Conservation (phyloP, 2,888 invertebrate species). For the Microctonus hyperodae region DNA sequence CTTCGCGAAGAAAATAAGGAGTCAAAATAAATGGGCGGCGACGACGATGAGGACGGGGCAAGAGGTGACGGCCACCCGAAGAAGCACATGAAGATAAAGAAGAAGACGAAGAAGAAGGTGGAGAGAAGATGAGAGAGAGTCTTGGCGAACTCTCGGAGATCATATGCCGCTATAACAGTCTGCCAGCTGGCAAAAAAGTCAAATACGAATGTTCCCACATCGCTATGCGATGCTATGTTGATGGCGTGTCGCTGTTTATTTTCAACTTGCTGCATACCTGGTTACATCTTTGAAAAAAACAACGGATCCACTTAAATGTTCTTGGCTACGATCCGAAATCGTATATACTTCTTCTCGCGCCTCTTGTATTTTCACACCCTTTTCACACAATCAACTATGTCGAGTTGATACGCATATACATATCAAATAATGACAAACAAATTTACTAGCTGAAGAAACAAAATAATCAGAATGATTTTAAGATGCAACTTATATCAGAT, state of each 20-base stretch:
- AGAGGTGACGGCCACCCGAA: conserved; percentile 24
- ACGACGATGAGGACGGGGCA: conserved; percentile 38
- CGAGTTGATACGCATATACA: no score
- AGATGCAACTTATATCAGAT: neutral
- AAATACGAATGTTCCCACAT: conserved; percentile 53
- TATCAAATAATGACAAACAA: no score
- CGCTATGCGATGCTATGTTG: conserved; percentile 59
- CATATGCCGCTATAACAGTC: conserved; percentile 61
- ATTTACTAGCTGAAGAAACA: no score
- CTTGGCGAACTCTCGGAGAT: conserved; percentile 53
- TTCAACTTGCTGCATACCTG: conserved; percentile 61
- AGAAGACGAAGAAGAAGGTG: conserved; percentile 31
- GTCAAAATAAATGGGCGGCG: conserved; percentile 43
- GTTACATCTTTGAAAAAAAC: conserved; percentile 53
- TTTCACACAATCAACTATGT: conserved; percentile 7
- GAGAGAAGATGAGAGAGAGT: conserved; percentile 34
- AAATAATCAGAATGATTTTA: neutral
- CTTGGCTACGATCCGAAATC: conserved; percentile 58
- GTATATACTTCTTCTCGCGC: conserved; percentile 43
- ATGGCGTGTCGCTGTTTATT: conserved; percentile 62
- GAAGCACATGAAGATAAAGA: no score
- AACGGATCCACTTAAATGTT: conserved; percentile 55
- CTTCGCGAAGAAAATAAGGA: conserved; percentile 37
- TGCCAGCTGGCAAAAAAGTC: conserved; percentile 63
- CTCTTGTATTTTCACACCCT: conserved; percentile 12